A percentile compares a stretch with the other conserved stretches of the same genome.
Conservation (phyloP, 2,888 invertebrate genomes). For the Neocrepidodera transversa region DNA sequence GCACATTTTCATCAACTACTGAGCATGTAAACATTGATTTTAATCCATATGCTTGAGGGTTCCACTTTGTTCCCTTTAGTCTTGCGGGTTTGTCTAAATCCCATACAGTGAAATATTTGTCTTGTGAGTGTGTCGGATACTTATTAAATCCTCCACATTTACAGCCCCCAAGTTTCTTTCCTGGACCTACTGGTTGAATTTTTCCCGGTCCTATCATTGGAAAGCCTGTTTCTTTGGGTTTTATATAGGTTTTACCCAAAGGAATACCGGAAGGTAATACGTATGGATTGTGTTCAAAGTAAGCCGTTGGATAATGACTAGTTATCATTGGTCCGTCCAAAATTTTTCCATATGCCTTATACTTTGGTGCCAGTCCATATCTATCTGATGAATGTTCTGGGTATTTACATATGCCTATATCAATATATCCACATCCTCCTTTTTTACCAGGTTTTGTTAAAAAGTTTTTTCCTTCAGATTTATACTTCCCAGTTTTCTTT, state of each 20-base stretch:
- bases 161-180: constrained; percentile 52
- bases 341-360: constrained; percentile 46
- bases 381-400: constrained; percentile 54
- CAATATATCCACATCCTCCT: constrained; percentile 64
- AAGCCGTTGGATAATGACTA: constrained; percentile 51
- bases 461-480: constrained; percentile 42
- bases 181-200: constrained; percentile 54
- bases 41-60: constrained; percentile 44
- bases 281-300: constrained; percentile 59
- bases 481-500: constrained; percentile 15
- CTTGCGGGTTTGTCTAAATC: constrained; percentile 39
- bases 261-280: constrained; percentile 46
- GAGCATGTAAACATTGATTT: constrained; percentile 47
- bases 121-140: constrained; percentile 46
- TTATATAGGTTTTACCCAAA: constrained; percentile 50
- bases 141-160: constrained; percentile 50
- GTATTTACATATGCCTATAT: constrained; percentile 63
- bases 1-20: constrained; percentile 45
- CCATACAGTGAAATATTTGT: constrained; percentile 41
- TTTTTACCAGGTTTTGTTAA: constrained; percentile 58
- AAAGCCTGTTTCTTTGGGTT: constrained; percentile 42
- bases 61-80: constrained; percentile 38
- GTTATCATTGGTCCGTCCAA: constrained; percentile 50
- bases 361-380: constrained; percentile 47
- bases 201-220: constrained; percentile 43